Evolutionary conservation across 2,888 invertebrate species (phyloP), one percentile per base, ranked within the genome.

Genomic region (Drosophila borborema): DNA sequence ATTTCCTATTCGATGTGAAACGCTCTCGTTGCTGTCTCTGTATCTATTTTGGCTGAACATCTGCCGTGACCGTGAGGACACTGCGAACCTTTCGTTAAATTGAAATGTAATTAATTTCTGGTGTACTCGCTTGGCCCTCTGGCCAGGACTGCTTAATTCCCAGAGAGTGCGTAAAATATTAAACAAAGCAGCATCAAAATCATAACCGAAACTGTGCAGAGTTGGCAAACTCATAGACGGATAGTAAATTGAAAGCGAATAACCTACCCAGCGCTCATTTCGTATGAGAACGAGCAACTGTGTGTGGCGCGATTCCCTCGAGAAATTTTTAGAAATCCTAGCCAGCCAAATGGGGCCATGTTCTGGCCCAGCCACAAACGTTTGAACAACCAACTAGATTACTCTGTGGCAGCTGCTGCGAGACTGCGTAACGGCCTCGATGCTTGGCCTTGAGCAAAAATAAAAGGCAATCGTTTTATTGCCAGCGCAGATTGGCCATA

Each of bases 41-140:
- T 62, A 38, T 40, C 41, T 36, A 55, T 56, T 46, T 28, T 49
- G 43, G 41, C 12, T 20, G 40, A 14, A n/a, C 23, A 31, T n/a
- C 23, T 45, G 9, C 20, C 63, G 73, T 41, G 68, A 55, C 59
- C 45, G 54, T 23, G 38, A 18, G 6, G 10, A 9, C 40, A 51
- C 31, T 53, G 51, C 43, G 68, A 43, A 48, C 38, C 68, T 70
- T 43, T 58, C 62, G 56, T 72, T 77, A 86, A 90, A 86, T 86
- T 86, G 89, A 90, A 90, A 90, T 81, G 73, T 89, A 86, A 86
- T 86, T 86, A 83, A 79, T 78, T 81, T 89, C 84, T 73, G 72
- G 65, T 66, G 64, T 76, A 61, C 72, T 72, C 38, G 16, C 62
- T 76, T 46, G 43, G 40, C 56, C 51, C 55, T 53, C 63, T 43